phyloP scores from a whole-genome alignment of 2,797 vertebrate genomes.

The Acanthurus leucopareius region DNA sequence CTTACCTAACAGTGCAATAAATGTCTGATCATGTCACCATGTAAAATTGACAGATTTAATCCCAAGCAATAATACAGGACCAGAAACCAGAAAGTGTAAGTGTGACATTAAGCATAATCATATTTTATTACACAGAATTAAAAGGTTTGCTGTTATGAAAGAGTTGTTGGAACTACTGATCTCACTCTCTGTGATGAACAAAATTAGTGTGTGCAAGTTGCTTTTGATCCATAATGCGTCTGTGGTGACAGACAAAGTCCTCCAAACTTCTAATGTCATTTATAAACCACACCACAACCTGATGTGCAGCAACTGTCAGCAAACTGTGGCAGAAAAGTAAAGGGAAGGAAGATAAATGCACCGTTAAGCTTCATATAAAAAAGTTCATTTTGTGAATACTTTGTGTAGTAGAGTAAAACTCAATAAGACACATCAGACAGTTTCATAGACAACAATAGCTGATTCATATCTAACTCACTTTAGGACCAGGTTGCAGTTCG shows the following conservation, averaged over 20 bases:
- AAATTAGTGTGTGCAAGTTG: background rate
- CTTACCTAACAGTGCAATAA: too few relatives aligned
- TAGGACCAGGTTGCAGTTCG: conserved; percentile 47
- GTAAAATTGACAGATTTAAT: too few relatives aligned
- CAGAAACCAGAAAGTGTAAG: too few relatives aligned
- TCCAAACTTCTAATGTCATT: background rate
- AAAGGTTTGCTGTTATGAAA: too few relatives aligned
- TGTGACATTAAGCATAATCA: too few relatives aligned
- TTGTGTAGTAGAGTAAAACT: background rate
- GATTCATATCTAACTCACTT: conserved; percentile 54
- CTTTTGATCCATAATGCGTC: conserved; percentile 1
- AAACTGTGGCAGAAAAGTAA: background rate
- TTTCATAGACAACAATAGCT: conserved; percentile 55
- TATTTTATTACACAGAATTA: too few relatives aligned
- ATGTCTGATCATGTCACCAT: too few relatives aligned
- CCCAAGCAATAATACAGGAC: too few relatives aligned
- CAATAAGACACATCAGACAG: conserved; percentile 18
- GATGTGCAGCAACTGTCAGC: background rate
- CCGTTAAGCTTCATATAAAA: background rate
- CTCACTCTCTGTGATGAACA: too few relatives aligned
- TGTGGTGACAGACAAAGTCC: background rate
- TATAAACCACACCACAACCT: background rate
- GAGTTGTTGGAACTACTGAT: too few relatives aligned
- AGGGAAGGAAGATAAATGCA: background rate
- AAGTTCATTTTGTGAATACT: conserved; percentile 3